Conservation (phyloP, 2,888 invertebrate species). For the Thecophora atra region DNA sequence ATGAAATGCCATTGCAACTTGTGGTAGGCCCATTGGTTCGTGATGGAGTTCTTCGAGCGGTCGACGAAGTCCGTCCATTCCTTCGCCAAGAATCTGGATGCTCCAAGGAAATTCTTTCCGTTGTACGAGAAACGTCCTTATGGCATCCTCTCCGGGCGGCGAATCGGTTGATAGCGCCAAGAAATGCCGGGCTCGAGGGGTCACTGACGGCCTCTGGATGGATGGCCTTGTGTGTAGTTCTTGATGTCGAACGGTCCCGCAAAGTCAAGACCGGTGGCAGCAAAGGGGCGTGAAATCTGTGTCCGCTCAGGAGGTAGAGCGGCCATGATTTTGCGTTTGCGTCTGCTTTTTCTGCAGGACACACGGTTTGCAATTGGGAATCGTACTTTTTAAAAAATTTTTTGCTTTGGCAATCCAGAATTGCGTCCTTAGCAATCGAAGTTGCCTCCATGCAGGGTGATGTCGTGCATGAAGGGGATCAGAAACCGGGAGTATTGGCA, state of each 20-base stretch:
- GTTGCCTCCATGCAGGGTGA: conserved; percentile 17
- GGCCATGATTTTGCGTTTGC: conserved; percentile 1
- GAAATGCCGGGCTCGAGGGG: conserved; percentile 38
- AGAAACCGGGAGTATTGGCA: not conserved
- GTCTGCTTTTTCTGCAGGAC: not conserved
- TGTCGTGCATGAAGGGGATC: not conserved
- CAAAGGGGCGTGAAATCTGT: conserved; percentile 36
- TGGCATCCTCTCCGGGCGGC: conserved; percentile 40
- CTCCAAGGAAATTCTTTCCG: conserved; percentile 36
- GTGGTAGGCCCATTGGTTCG: no score
- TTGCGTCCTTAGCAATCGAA: conserved; percentile 1
- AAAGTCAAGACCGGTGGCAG: conserved; percentile 39
- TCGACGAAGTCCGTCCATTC: conserved; percentile 5
- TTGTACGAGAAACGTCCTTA: conserved; percentile 38
- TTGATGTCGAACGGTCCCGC: conserved; percentile 42
- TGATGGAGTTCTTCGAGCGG: no score
- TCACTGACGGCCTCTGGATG: conserved; percentile 38
- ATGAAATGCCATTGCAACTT: no score
- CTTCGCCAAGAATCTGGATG: conserved; percentile 1
- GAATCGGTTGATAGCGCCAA: conserved; percentile 41
- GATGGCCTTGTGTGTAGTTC: conserved; percentile 39
- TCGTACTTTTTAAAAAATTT: not conserved
- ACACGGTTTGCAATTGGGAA: conserved; percentile 8
- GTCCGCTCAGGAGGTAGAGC: conserved; percentile 30
- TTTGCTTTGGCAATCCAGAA: conserved; percentile 16